phyloP scores from a whole-genome alignment of 2,797 vertebrate species.

The Scolopax rusticola region DNA sequence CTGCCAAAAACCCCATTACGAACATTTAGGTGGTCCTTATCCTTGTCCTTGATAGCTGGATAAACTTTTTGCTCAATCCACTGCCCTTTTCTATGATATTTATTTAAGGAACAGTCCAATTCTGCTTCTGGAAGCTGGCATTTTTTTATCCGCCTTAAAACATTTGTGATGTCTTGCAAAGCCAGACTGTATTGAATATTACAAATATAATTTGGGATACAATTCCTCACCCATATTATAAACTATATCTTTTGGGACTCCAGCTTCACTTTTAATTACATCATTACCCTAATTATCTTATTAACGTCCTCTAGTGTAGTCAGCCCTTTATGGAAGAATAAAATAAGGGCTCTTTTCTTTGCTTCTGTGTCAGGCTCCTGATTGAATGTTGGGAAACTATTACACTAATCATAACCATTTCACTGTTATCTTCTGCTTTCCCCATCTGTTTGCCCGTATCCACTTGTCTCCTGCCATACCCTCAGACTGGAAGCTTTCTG shows the following conservation, averaged over 20 bases:
- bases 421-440: neutral
- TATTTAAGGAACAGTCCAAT: neutral
- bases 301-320: neutral
- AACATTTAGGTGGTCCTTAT: neutral
- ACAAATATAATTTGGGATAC: neutral
- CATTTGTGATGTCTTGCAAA: neutral
- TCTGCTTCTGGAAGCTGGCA: neutral
- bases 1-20: neutral
- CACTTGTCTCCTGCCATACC: neutral
- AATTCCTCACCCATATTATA: slow-evolving; percentile 9
- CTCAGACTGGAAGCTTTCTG: neutral
- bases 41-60: neutral
- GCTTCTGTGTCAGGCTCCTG: neutral
- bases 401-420: slow-evolving; percentile 43
- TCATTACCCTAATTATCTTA: slow-evolving; percentile 46
- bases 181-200: neutral
- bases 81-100: neutral
- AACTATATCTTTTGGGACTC: neutral
- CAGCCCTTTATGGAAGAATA: neutral
- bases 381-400: neutral
- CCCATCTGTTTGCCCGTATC: slow-evolving; percentile 5
- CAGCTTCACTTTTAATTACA: slow-evolving; percentile 12
- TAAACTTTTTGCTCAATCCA: neutral
- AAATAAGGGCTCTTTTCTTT: slow-evolving; percentile 18
- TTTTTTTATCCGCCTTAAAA: neutral